phyloP scores from a whole-genome alignment of 2,888 invertebrate genomes.

The Oithona nana region DNA sequence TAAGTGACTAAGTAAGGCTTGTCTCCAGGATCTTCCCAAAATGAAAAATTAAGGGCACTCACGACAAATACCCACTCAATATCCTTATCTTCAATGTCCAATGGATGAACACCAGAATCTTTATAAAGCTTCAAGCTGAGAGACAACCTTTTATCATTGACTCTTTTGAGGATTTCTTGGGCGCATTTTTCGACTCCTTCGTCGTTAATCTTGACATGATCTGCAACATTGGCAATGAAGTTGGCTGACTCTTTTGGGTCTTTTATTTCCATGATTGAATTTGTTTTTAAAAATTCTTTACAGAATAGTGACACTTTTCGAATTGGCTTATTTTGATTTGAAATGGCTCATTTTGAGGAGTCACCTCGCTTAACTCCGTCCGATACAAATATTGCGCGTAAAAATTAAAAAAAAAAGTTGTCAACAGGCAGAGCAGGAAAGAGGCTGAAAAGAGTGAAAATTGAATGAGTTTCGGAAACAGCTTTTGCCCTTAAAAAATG shows the following conservation, averaged over 20 bases:
- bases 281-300: no score
- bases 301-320: no score
- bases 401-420: not conserved
- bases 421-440: no score
- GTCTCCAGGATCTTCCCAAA: not conserved
- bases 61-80: not conserved
- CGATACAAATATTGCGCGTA: not conserved
- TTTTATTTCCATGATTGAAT: no score
- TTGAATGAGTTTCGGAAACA: not conserved
- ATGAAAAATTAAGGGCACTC: not conserved
- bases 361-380: no score
- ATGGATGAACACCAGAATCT: not conserved
- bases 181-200: not conserved
- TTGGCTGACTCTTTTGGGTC: not conserved
- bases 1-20: not conserved
- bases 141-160: not conserved
- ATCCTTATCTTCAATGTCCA: not conserved
- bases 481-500: no score
- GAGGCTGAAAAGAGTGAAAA: no score
- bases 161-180: not conserved
- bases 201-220: not conserved
- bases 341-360: no score
- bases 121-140: not conserved
- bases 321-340: no score
- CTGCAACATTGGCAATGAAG: not conserved